Base-by-base conservation (phyloP, 2,797 vertebrate species). In the Selene dorsalis region DNA sequence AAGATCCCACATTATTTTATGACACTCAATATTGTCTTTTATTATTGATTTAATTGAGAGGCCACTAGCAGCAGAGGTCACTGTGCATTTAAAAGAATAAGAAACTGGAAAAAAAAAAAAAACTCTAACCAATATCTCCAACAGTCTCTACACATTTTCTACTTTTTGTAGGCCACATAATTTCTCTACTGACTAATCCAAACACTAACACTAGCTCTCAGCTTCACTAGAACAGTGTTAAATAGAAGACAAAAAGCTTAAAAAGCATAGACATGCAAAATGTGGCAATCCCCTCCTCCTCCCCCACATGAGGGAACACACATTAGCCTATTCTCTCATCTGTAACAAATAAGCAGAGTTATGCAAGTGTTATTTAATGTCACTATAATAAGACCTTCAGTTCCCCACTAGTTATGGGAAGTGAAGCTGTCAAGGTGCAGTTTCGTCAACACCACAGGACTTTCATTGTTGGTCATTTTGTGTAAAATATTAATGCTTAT, bases 311-410 rank as follows among this genome's bases (percentile, higher is more conserved):
- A 78, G 66, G 83, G 75, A 80, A 67, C 13, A 57, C 73, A 82
- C 79, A 80, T 86, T 76, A 85, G 68, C 64, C 80, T 76, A 86
- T 56, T 80, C 81, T 82, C 73, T 88, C 79, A 88, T 85, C 88
- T 89, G 84, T 87, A 86, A 87, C 87, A 90, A 89, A 91, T 77
- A 89, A 86, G 75, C 78, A 87, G 72, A 75, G 87, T 91, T 92
- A 91, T 84, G 85, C 87, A 91, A 93, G 85, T 88, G 84, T 92
- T 91, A 91, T 91, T 93, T 90, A 91, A 91, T 86, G 90, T 93
- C 89, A 86, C 69, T 87, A 85, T 89, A 90, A 93, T 91, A 90
- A 89, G 71, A 73, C 74, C 87, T 75, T 93, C 83, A 87, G 48
- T 67, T 85, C 71, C 76, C 68, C 70, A 38, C 68, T 66, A 87